phyloP scores from a whole-genome alignment of 2,888 invertebrate genomes.

The Schizotus pectinicornis region DNA sequence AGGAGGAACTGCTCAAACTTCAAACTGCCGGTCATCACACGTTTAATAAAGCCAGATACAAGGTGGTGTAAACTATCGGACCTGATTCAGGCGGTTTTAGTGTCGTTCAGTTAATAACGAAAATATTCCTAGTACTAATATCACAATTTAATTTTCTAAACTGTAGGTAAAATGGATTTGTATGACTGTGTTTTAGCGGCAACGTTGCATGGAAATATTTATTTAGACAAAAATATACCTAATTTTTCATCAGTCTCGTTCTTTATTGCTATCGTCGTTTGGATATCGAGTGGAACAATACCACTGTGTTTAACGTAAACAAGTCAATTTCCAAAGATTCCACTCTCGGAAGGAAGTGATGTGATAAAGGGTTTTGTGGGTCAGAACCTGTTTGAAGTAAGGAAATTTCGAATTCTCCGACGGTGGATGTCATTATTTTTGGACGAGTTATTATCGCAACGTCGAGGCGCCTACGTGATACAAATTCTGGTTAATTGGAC shows the following conservation, averaged over 20 bases:
- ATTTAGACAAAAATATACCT: constrained; percentile 20
- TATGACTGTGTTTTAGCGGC: background rate
- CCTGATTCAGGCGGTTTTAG: background rate
- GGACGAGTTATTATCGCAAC: too few species aligned
- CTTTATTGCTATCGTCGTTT: background rate
- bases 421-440: too few species aligned
- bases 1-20: constrained; percentile 94
- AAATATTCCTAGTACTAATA: background rate
- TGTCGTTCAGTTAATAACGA: background rate
- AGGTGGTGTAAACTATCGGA: constrained; percentile 72
- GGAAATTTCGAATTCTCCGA: too few species aligned
- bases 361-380: too few species aligned
- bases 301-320: constrained; percentile 5
- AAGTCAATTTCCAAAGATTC: constrained; percentile 4
- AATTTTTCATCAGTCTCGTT: constrained; percentile 7
- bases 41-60: constrained; percentile 91
- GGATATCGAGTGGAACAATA: constrained; percentile 9
- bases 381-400: too few species aligned
- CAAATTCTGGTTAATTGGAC: too few species aligned
- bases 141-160: background rate
- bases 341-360: background rate
- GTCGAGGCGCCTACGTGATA: too few species aligned
- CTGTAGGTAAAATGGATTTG: constrained; percentile 1
- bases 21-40: constrained; percentile 86
- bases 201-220: constrained; percentile 15